Percentiles rank a stretch among this genome's conserved stretches.
Evolutionary conservation across 2,113 vertebrate species (phyloP).

Genomic region (Podiceps cristatus): DNA sequence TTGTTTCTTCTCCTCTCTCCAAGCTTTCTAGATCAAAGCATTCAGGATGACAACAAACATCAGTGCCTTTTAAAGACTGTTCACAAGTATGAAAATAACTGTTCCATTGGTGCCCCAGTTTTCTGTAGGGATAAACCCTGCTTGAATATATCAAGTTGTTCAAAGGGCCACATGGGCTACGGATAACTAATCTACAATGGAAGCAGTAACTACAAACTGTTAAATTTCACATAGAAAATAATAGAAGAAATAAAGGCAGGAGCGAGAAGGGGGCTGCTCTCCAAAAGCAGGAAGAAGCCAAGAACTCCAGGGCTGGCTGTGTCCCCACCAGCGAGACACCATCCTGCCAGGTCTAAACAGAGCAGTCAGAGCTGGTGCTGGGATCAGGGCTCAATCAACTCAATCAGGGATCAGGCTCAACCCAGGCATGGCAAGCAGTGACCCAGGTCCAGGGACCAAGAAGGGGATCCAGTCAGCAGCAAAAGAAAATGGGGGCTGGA

Average conservation of each 20-base stretch:
- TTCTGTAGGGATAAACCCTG: background rate
- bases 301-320: background rate
- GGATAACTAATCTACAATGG: background rate
- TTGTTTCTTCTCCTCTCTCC: background rate
- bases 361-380: background rate
- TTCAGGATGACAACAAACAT: background rate
- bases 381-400: too few relatives aligned
- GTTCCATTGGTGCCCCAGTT: background rate
- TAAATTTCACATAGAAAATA: background rate
- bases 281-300: background rate
- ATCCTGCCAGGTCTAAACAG: background rate
- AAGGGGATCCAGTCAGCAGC: background rate
- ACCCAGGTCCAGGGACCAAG: background rate
- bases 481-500: background rate
- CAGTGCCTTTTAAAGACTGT: background rate
- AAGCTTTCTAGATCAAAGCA: background rate
- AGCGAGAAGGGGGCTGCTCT: background rate
- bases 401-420: background rate
- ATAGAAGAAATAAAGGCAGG: background rate
- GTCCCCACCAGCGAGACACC: background rate
- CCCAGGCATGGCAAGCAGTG: background rate
- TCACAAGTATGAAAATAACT: background rate
- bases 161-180: background rate
- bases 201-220: background rate
- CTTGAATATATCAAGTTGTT: rapidly evolving